Evolutionary conservation across 1,140 invertebrate species (phyloP).

Genomic region (Formica selysi): DNA sequence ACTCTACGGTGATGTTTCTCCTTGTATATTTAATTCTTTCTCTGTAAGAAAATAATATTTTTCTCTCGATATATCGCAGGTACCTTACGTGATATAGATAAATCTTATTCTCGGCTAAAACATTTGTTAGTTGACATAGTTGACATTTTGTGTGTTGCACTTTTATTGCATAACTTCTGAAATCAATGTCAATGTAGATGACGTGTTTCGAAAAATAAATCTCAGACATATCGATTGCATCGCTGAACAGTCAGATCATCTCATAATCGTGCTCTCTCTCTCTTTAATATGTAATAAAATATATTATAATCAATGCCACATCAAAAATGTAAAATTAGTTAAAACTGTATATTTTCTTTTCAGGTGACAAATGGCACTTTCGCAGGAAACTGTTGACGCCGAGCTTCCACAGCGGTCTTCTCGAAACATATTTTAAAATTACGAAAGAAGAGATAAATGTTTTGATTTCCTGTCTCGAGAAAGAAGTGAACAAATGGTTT

Average conservation of each 20-base stretch:
- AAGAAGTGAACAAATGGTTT: conserved; percentile 88
- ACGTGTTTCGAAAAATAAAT: background rate
- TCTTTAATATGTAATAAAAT: background rate
- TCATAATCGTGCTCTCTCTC: too few relatives aligned
- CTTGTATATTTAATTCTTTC: too few relatives aligned
- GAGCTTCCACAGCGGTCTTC: conserved; percentile 92
- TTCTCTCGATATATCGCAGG: too few relatives aligned
- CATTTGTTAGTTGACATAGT: too few relatives aligned
- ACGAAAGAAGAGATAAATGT: conserved; percentile 81
- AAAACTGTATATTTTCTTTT: conserved; percentile 48
- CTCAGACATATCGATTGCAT: background rate
- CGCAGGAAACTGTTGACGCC: conserved; percentile 91
- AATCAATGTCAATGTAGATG: background rate
- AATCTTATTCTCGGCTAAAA: too few relatives aligned
- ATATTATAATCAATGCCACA: too few relatives aligned
- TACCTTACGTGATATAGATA: too few relatives aligned
- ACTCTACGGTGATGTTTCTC: too few relatives aligned
- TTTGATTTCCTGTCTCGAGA: conserved; percentile 89
- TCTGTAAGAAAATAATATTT: too few relatives aligned
- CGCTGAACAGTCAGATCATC: background rate
- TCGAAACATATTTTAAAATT: conserved; percentile 89
- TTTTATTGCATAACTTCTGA: background rate
- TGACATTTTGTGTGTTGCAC: background rate
- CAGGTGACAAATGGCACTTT: conserved; percentile 90
- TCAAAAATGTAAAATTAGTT: too few relatives aligned